phyloP scores from a whole-genome alignment of 2,797 vertebrate species.

The Malacoctenus gilli region DNA sequence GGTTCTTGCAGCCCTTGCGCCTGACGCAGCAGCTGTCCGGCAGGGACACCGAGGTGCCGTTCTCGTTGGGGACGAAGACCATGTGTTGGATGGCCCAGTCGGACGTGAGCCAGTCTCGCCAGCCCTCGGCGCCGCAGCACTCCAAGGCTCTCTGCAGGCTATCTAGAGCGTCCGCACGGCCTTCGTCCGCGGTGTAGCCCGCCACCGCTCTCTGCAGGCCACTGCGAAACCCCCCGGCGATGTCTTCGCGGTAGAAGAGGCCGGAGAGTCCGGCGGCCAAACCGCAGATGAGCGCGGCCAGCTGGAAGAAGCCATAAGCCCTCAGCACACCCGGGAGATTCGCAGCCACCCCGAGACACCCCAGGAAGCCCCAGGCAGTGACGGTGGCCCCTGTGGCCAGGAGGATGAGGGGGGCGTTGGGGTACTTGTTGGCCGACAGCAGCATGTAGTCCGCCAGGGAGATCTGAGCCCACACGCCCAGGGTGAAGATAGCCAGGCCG shows the following conservation, averaged over 20 bases:
- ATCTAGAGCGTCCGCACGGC: slow-evolving; percentile 85
- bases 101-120: slow-evolving; percentile 87
- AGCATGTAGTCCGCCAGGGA: slow-evolving; percentile 86
- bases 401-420: slow-evolving; percentile 85
- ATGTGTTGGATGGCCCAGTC: slow-evolving; percentile 84
- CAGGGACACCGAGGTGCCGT: slow-evolving; percentile 79
- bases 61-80: slow-evolving; percentile 63
- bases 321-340: slow-evolving; percentile 85
- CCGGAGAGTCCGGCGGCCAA: slow-evolving; percentile 86
- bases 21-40: slow-evolving; percentile 88
- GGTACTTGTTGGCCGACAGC: slow-evolving; percentile 83
- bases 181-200: slow-evolving; percentile 85
- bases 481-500: slow-evolving; percentile 85
- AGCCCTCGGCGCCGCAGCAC: slow-evolving; percentile 88
- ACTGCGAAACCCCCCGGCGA: slow-evolving; percentile 86
- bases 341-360: slow-evolving; percentile 88
- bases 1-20: slow-evolving; percentile 83
- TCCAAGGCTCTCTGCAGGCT: slow-evolving; percentile 84
- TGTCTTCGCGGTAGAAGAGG: slow-evolving; percentile 85
- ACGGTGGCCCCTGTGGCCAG: slow-evolving; percentile 82
- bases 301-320: slow-evolving; percentile 86
- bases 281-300: slow-evolving; percentile 80
- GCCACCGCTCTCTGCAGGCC: slow-evolving; percentile 84
- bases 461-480: slow-evolving; percentile 88
- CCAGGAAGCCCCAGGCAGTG: slow-evolving; percentile 89